These are phyloP conservation scores for Acanthoscelides obtectus DNA, from an alignment of 2,888 invertebrate species.

Conservation along the genomic window DNA sequence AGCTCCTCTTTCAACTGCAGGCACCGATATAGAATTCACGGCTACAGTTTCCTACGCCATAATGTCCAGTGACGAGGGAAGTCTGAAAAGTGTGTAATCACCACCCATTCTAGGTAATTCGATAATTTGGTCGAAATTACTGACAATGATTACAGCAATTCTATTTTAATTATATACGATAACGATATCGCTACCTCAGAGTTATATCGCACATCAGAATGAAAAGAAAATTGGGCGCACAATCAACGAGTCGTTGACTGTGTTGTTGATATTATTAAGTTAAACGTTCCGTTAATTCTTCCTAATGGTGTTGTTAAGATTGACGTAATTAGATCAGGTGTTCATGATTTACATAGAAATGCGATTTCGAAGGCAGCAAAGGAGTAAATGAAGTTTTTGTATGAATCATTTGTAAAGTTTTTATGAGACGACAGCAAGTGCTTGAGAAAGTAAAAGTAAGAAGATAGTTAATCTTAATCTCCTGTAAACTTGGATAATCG, in stretches of 20 bases:
- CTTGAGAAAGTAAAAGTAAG: too few species aligned
- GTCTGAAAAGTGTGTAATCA: not conserved
- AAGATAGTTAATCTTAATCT: too few species aligned
- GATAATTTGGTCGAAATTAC: constrained; percentile 42
- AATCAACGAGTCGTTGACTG: constrained; percentile 42
- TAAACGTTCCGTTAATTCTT: constrained; percentile 27
- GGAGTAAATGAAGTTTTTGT: too few species aligned
- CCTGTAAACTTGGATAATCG: too few species aligned
- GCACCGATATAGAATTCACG: not conserved
- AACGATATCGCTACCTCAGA: constrained; percentile 36
- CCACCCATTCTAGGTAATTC: not conserved
- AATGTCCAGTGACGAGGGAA: not conserved
- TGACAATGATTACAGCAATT: constrained; percentile 42
- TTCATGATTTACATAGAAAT: not conserved
- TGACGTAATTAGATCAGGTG: not conserved
- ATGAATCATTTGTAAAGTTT: too few species aligned
- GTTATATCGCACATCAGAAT: constrained; percentile 37
- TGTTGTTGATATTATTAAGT: constrained; percentile 41
- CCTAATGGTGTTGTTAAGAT: not conserved
- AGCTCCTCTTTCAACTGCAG: not conserved
- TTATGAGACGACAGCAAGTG: too few species aligned
- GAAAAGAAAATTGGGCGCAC: constrained; percentile 41
- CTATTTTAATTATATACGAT: constrained; percentile 44
- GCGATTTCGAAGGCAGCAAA: not conserved
- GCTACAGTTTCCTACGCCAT: not conserved